Evolutionary conservation across 1,140 invertebrate species (phyloP).

Genomic region (Sminthurides bifidus): DNA sequence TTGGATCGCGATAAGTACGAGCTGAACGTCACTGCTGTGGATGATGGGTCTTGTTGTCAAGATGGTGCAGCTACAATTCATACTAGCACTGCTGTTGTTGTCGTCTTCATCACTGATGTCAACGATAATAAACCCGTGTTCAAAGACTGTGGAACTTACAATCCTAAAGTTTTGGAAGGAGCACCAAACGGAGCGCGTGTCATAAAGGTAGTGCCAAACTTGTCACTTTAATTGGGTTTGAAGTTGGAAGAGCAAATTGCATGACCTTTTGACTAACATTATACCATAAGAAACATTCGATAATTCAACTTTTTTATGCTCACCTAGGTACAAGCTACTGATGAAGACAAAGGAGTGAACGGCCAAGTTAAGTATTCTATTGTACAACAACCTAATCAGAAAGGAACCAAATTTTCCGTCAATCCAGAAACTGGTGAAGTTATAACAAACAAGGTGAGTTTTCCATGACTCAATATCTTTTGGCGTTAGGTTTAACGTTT

Average conservation of each 20-base stretch:
- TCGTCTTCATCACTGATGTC: constrained; percentile 91
- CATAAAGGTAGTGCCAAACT: constrained; percentile 50
- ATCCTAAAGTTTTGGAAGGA: constrained; percentile 83
- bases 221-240: background rate
- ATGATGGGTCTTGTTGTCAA: constrained; percentile 83
- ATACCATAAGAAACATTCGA: background rate
- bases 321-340: constrained; percentile 67
- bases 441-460: constrained; percentile 68
- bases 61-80: constrained; percentile 74
- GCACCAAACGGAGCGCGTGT: constrained; percentile 83
- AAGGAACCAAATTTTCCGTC: constrained; percentile 88
- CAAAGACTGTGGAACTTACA: constrained; percentile 80
- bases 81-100: constrained; percentile 86
- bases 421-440: constrained; percentile 90
- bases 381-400: constrained; percentile 90
- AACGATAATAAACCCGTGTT: constrained; percentile 75
- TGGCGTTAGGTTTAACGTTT: too few relatives aligned
- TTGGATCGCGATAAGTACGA: constrained; percentile 66
- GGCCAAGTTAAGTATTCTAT: constrained; percentile 90
- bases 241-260: background rate
- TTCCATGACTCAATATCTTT: too few relatives aligned
- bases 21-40: constrained; percentile 83
- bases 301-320: background rate
- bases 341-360: constrained; percentile 87
- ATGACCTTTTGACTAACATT: background rate